phyloP scores from a whole-genome alignment of 92 coral and sea anemone genomes.

The Epizoanthus fatuus region DNA sequence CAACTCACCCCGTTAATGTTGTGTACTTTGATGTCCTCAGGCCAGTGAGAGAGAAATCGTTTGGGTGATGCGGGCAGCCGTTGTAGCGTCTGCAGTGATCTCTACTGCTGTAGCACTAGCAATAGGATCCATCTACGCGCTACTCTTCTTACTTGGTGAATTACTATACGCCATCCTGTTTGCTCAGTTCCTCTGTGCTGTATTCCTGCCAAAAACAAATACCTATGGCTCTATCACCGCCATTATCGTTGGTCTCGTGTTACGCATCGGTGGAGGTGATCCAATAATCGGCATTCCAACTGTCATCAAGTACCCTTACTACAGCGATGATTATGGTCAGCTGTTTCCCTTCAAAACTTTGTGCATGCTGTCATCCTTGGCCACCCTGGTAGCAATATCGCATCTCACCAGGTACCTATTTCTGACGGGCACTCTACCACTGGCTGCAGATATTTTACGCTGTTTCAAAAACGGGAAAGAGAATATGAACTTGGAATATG shows the following conservation, averaged over 20 bases:
- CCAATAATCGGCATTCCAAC: constrained; percentile 14
- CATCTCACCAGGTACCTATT: background rate
- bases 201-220: too few relatives aligned
- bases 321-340: background rate
- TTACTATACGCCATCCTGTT: background rate
- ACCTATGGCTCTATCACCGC: background rate
- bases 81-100: background rate
- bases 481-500: too few relatives aligned
- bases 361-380: constrained; percentile 10
- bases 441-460: constrained; percentile 9
- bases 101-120: constrained; percentile 21
- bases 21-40: background rate
- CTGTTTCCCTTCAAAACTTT: constrained; percentile 11
- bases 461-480: background rate
- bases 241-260: constrained; percentile 10
- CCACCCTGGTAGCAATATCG: background rate
- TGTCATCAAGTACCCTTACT: constrained; percentile 32
- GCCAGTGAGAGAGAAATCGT: constrained; percentile 28
- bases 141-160: background rate
- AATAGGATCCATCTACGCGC: background rate
- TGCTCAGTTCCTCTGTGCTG: constrained; percentile 18
- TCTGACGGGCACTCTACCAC: background rate
- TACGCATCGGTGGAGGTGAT: constrained; percentile 28
- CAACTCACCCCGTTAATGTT: background rate
- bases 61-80: constrained; percentile 29